Evolutionary conservation across 2,113 vertebrate species (phyloP), one percentile per base, ranked within the genome.

Genomic region (Anolis sagrei): DNA sequence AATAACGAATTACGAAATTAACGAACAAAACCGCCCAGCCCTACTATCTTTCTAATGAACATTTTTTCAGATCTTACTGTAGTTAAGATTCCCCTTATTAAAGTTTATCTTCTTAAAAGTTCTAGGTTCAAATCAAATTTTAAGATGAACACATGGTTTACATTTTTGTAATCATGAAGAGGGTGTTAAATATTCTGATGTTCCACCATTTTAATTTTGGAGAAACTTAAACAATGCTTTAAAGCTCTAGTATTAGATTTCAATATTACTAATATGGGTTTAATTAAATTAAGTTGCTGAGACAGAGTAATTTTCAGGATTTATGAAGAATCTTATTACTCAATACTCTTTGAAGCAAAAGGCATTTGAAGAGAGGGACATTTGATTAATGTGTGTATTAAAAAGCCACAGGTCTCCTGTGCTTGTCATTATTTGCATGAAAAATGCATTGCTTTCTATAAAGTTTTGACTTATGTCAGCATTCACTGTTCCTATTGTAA

Each of bases 401-500:
- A 91, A 49, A 89, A n/a, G 64, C 83, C 90, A 86, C 68, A 92
- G 89, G 90, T 64, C 64, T 64, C 76, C 18, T 76, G 27, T 49
- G 72, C 73, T 83, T 86, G 77, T 74, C 77, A 87, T 49, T 49
- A 14, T 92, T 95, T 91, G 77, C 78, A 88, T 93, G 76, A 93
- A 92, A 88, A 90, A 87, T 72, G 1, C 78, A 14, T 86, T 87
- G 36, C 86, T 92, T 87, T 91, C 36, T 93, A 27, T 91, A 92
- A 48, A 49, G 27, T 93, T 68, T 94, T 94, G 82, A 90, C 36
- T 78, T 88, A 9, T 70, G 78, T 95, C 90, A 93, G 51, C 80
- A 89, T 92, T 93, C 87, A 88, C 90, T 91, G 91, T 81, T 82
- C 19, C 64, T 93, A 87, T 87, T 93, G 75, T 95, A 94, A 91